Evolutionary conservation across 2,113 vertebrate species (phyloP).

Genomic region (Laterallus jamaicensis): DNA sequence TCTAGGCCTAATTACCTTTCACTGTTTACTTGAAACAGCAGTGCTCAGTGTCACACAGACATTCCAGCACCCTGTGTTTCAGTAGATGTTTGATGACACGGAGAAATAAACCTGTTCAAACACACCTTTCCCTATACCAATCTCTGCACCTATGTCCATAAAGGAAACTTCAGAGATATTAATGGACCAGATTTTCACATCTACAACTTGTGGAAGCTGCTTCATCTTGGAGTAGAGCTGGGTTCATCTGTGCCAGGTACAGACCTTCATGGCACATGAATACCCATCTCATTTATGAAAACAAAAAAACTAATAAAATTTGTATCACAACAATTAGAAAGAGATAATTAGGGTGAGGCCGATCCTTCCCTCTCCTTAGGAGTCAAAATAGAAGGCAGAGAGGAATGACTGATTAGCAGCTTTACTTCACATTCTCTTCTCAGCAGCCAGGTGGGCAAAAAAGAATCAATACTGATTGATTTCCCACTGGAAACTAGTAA

Average conservation of each 20-base stretch:
- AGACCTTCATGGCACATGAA: background rate
- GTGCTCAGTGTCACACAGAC: background rate
- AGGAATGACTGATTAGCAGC: background rate
- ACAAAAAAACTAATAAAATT: background rate
- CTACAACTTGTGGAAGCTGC: background rate
- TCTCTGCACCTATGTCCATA: background rate
- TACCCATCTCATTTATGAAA: background rate
- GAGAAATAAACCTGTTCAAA: background rate
- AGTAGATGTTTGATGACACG: background rate
- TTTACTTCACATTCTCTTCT: background rate
- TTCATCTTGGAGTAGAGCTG: background rate
- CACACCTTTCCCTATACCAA: background rate
- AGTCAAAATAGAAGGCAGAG: background rate
- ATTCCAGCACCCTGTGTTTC: background rate
- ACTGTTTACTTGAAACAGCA: background rate
- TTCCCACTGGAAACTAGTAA: background rate
- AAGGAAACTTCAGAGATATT: background rate
- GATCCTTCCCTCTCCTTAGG: background rate
- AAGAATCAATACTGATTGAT: background rate
- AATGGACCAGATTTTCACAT: background rate
- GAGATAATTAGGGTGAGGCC: background rate
- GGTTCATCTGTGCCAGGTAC: background rate
- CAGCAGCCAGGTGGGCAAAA: background rate
- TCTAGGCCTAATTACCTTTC: background rate
- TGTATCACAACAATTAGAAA: background rate